Evolutionary conservation across 1,140 invertebrate genomes (phyloP), one percentile per base, ranked within the genome.

Genomic region (Drosophila bocki): DNA sequence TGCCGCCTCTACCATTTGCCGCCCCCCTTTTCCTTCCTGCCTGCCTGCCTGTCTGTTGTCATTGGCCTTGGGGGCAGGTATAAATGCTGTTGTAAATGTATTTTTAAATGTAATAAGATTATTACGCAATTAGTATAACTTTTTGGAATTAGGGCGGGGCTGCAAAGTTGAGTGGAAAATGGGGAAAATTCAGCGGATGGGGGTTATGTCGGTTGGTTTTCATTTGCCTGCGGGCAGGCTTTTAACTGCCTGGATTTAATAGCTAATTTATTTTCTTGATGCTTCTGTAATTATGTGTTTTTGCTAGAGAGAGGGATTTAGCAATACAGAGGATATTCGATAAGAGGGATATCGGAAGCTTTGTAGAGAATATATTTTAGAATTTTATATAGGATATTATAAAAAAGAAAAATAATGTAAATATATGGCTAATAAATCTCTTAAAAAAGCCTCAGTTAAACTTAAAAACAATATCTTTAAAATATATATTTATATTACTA

Each of bases 81-180:
- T 88, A 88, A 87, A 87, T 87, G 77, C 80, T 80, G 77, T 87
- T 90, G 85, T 88, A 90, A 88, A 88, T 88, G 85, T 88, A 90
- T 88, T 88, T 90, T 85, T 90, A 85, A 90, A 90, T 90, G 85
- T 90, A 90, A 90, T 90, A 77, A 90, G 85, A 90, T 90, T 90
- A 90, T 90, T 90, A 90, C 81, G 81, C 78, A 90, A 90, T 90
- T 90, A 90, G 85, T 85, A 59, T 72, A 85, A 79, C 59, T 88
- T 90, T 80, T 90, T 84, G 63, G 63, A 71, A 42, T 76, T 33
- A 17, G 15, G 65, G 22, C 7, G 82, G 58, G 63, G 37, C 50
- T 45, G 44, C 8, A 48, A 51, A 67, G 48, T 70, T 50, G 70
- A 22, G 17, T 45, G 45, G 29, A 75, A 69, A 70, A 67, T 53